Evolutionary conservation across 2,797 vertebrate species (phyloP).

Genomic region (Fistularia tabacaria): DNA sequence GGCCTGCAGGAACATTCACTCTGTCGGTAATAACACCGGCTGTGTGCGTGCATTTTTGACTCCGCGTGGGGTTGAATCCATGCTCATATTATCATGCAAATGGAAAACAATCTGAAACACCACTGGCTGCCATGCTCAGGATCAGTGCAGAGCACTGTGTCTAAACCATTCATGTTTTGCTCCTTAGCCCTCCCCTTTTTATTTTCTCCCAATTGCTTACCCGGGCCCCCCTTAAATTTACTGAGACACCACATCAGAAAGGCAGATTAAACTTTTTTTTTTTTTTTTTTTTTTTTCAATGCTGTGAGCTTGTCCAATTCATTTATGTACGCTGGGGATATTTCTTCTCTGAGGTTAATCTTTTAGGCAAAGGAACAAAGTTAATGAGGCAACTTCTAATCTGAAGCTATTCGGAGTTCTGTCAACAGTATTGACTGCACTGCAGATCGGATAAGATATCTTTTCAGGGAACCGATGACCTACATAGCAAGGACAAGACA

Average conservation of each 20-base stretch:
- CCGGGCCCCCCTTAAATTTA: conserved; percentile 8
- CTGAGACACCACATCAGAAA: conserved; percentile 34
- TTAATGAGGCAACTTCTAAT: conserved; percentile 72
- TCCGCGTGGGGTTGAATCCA: conserved; percentile 28
- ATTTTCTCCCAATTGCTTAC: conserved; percentile 20
- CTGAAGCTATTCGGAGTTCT: conserved; percentile 59
- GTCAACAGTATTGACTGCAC: conserved; percentile 70
- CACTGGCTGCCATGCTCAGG: conserved; percentile 56
- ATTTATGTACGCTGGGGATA: conserved; percentile 25
- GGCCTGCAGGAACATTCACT: conserved; percentile 43
- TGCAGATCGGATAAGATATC: conserved; percentile 66
- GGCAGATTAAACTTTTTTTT: conserved; percentile 24
- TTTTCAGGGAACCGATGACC: conserved; percentile 68
- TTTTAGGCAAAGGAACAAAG: conserved; percentile 62
- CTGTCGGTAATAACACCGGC: conserved; percentile 42
- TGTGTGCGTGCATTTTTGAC: conserved; percentile 16
- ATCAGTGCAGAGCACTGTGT: conserved; percentile 58
- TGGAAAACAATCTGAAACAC: conserved; percentile 64
- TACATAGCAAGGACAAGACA: conserved; percentile 70
- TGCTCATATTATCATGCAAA: conserved; percentile 71
- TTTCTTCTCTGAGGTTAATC: conserved; percentile 51
- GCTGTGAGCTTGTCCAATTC: conserved; percentile 22
- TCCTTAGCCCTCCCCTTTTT: conserved; percentile 14
- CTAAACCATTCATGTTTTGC: conserved; percentile 53
- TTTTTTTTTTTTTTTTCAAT: conserved; percentile 4